Conservation (phyloP, 2,113 vertebrate species). For the Lepisosteus osseus region DNA sequence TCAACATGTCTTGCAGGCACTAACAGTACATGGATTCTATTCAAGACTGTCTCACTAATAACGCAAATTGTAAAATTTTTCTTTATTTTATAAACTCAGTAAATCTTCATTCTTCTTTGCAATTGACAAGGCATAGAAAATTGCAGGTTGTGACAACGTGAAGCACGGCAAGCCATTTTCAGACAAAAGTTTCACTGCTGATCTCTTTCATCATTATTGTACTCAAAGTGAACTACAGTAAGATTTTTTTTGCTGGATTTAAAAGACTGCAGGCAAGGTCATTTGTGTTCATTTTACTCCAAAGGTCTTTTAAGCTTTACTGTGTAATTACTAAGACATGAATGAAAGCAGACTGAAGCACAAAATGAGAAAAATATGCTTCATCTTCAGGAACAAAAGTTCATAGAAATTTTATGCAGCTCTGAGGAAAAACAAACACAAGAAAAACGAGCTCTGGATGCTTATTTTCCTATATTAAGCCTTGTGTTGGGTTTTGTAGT, state of each 20-base stretch:
- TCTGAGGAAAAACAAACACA: no score
- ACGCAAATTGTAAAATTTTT: constrained; percentile 3
- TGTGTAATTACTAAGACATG: neutral
- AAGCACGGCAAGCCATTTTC: neutral
- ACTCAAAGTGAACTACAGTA: neutral
- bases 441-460: no score
- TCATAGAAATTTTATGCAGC: no score
- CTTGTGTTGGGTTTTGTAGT: no score
- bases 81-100: neutral
- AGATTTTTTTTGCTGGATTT: neutral
- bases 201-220: neutral
- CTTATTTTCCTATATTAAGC: no score
- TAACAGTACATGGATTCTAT: neutral
- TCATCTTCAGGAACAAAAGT: no score
- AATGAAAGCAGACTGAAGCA: neutral
- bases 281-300: neutral
- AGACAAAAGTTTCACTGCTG: neutral
- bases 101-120: neutral
- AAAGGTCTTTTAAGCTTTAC: neutral
- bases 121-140: neutral
- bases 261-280: neutral
- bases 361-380: neutral
- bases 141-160: neutral
- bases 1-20: neutral
- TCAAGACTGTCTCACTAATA: neutral